phyloP scores from a whole-genome alignment of 1,140 invertebrate genomes.

The Drosophila baimaii region DNA sequence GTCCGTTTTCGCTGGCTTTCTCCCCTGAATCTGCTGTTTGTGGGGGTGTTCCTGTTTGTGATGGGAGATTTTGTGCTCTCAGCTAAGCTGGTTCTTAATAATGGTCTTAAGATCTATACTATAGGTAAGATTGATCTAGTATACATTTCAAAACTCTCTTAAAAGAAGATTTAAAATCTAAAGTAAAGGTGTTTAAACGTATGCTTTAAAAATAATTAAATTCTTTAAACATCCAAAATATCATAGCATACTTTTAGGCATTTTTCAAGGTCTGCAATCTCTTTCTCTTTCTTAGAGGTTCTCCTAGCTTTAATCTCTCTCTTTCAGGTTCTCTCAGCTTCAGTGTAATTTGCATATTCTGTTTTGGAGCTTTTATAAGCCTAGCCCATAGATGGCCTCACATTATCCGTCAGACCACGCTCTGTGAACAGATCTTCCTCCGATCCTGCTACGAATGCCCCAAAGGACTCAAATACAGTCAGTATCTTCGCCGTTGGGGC shows the following conservation, averaged over 20 bases:
- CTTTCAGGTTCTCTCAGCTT: conserved; percentile 67
- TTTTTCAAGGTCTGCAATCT: not conserved
- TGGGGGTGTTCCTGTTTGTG: conserved; percentile 49
- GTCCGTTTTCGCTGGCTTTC: conserved; percentile 69
- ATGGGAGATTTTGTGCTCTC: conserved; percentile 59
- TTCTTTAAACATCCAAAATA: too few species aligned
- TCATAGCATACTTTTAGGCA: too few species aligned
- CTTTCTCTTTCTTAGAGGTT: conserved; percentile 34
- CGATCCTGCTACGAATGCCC: conserved; percentile 52
- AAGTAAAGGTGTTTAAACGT: too few species aligned
- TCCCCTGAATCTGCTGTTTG: conserved; percentile 38
- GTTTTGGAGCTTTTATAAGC: conserved; percentile 56
- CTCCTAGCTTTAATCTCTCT: conserved; percentile 40
- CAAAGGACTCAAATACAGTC: conserved; percentile 46
- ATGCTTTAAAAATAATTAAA: too few species aligned
- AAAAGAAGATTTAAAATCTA: too few species aligned
- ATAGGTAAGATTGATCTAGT: conserved; percentile 54
- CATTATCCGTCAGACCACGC: conserved; percentile 53
- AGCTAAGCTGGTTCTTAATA: conserved; percentile 49
- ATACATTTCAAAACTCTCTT: too few species aligned
- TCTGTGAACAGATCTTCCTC: conserved; percentile 58
- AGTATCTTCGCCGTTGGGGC: conserved; percentile 50
- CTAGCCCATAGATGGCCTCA: conserved; percentile 62
- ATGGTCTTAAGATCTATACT: conserved; percentile 69
- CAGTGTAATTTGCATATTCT: conserved; percentile 72